Evolutionary conservation across 2,888 invertebrate genomes (phyloP).

Genomic region (Meiosimyza decipiens): DNA sequence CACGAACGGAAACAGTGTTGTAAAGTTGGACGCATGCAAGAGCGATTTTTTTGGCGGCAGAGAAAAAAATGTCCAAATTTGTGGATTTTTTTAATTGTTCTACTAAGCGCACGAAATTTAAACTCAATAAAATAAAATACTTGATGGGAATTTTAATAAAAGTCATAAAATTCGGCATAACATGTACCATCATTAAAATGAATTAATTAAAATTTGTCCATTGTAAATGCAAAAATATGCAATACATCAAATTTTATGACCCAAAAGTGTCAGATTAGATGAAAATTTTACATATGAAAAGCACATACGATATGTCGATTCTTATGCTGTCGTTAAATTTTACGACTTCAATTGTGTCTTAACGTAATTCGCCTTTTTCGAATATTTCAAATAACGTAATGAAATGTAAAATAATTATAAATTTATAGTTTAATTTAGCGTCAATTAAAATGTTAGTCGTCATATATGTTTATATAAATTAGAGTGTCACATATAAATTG

Average conservation of each 20-base stretch:
- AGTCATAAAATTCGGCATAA: neutral
- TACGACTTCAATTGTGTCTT: neutral
- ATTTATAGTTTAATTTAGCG: slow-evolving; percentile 48
- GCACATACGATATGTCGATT: neutral
- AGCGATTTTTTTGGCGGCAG: neutral
- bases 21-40: neutral
- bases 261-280: neutral
- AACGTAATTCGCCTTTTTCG: no score
- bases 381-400: no score
- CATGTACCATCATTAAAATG: slow-evolving; percentile 7
- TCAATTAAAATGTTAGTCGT: slow-evolving; percentile 38
- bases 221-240: neutral
- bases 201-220: slow-evolving; percentile 12
- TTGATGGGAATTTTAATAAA: slow-evolving; percentile 8
- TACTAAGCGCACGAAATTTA: neutral
- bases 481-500: no score
- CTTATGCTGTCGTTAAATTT: slow-evolving; percentile 6
- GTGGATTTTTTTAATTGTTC: neutral
- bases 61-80: no score
- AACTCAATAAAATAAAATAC: neutral
- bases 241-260: slow-evolving; percentile 29
- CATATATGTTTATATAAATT: no score
- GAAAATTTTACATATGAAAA: slow-evolving; percentile 6
- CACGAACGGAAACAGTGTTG: slow-evolving; percentile 6
- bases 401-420: slow-evolving; percentile 46